phyloP scores from a whole-genome alignment of 2,797 vertebrate genomes.

The Sebastes flavidus region DNA sequence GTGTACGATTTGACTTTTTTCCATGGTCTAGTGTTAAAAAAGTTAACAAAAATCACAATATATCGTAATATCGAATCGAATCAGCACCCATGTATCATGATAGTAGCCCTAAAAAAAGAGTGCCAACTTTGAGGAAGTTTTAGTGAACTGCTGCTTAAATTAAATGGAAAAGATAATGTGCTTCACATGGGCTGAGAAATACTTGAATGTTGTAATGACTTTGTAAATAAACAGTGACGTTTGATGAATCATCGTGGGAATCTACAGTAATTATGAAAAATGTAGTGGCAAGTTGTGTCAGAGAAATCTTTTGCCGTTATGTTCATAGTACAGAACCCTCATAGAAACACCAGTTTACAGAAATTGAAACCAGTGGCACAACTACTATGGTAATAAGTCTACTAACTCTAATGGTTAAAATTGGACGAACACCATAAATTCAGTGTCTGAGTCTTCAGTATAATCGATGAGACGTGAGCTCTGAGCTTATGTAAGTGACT shows the following conservation, averaged over 20 bases:
- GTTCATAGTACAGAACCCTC: neutral
- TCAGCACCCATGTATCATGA: too few relatives aligned
- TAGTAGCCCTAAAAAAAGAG: too few relatives aligned
- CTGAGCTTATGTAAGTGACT: constrained; percentile 21
- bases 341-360: neutral
- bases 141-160: neutral
- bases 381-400: neutral
- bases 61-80: too few relatives aligned
- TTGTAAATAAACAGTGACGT: neutral
- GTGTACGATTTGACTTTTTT: too few relatives aligned
- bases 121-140: neutral
- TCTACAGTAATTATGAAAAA: neutral
- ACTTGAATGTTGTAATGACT: neutral
- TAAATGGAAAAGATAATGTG: neutral
- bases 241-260: neutral
- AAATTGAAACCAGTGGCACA: neutral
- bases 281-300: neutral
- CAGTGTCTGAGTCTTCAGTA: neutral
- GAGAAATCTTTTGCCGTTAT: neutral
- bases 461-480: neutral
- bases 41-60: too few relatives aligned
- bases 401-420: neutral
- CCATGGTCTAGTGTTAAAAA: too few relatives aligned
- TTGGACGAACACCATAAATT: neutral
- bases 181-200: neutral